A percentile compares a stretch with the other conserved stretches of the same genome.
Conservation (phyloP, 2,888 invertebrate species). For the Halocaridina rubra region DNA sequence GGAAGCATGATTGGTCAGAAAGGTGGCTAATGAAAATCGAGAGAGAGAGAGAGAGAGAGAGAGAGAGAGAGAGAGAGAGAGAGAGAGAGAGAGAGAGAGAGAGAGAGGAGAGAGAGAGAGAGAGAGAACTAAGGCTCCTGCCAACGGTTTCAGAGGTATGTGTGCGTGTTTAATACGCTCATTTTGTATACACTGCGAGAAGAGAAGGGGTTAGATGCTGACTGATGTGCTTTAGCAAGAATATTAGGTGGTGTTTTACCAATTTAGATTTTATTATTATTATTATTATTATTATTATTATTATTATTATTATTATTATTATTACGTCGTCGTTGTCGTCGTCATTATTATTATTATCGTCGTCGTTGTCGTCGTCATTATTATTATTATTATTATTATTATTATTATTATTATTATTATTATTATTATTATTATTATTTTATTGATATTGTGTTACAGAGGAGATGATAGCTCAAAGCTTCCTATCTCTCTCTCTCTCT, state of each 20-base stretch:
- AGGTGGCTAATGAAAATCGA: too few relatives aligned
- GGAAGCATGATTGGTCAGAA: too few relatives aligned
- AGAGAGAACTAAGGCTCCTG: too few relatives aligned
- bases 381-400: not conserved
- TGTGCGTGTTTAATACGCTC: not conserved
- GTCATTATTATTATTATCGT: not conserved
- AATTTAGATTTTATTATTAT: not conserved
- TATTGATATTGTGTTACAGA: too few relatives aligned
- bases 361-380: not conserved
- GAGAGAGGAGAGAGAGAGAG: not conserved
- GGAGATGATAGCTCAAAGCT: too few relatives aligned
- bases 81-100: not conserved
- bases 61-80: conserved; percentile 1
- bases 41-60: conserved; percentile 30
- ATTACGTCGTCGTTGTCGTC: not conserved
- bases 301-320: not conserved
- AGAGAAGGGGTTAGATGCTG: not conserved
- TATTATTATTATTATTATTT: not conserved
- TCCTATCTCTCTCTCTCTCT: too few relatives aligned
- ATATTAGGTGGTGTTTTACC: not conserved
- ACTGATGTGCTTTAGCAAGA: too few relatives aligned
- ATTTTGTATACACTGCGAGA: not conserved
- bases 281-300: not conserved
- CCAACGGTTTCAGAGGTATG: not conserved
- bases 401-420: not conserved